phyloP scores from a whole-genome alignment of 2,888 invertebrate species.

The Archips xylosteana region DNA sequence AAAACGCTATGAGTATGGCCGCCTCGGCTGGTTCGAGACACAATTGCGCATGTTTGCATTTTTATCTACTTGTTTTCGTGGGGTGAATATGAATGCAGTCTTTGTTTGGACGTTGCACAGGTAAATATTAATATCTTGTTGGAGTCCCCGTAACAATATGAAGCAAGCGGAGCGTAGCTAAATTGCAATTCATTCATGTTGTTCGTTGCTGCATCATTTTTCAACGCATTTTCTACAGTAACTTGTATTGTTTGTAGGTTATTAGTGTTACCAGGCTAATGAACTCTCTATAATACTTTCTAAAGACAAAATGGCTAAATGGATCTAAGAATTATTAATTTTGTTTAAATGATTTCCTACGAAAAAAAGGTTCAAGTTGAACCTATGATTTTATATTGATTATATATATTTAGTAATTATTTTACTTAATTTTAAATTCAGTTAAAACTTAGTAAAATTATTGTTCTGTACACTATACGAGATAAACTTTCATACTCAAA shows the following conservation, averaged over 20 bases:
- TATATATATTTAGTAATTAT: too few species aligned
- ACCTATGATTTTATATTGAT: too few species aligned
- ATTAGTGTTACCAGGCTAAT: background rate
- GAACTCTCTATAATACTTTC: too few species aligned
- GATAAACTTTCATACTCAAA: background rate
- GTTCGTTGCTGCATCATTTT: constrained; percentile 6
- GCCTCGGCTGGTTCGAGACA: constrained; percentile 77
- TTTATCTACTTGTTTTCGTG: constrained; percentile 83
- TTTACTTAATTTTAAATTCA: too few species aligned
- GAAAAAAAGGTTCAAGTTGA: too few species aligned
- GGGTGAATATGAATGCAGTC: constrained; percentile 79
- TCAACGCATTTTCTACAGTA: background rate
- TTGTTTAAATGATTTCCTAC: too few species aligned
- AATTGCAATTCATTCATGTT: constrained; percentile 15
- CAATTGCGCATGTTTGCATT: constrained; percentile 83
- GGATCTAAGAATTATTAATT: too few species aligned
- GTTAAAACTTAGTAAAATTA: too few species aligned
- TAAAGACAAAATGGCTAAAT: too few species aligned
- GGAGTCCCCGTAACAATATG: constrained; percentile 62
- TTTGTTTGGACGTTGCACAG: constrained; percentile 74
- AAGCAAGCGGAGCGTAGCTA: constrained; percentile 43
- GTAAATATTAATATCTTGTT: constrained; percentile 76
- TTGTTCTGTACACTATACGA: background rate
- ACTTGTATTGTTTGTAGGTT: background rate
- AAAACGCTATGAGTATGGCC: constrained; percentile 55